These are phyloP conservation scores for Crotalus horridus DNA, from an alignment of 2,113 vertebrate species.

Conservation along the genomic window DNA sequence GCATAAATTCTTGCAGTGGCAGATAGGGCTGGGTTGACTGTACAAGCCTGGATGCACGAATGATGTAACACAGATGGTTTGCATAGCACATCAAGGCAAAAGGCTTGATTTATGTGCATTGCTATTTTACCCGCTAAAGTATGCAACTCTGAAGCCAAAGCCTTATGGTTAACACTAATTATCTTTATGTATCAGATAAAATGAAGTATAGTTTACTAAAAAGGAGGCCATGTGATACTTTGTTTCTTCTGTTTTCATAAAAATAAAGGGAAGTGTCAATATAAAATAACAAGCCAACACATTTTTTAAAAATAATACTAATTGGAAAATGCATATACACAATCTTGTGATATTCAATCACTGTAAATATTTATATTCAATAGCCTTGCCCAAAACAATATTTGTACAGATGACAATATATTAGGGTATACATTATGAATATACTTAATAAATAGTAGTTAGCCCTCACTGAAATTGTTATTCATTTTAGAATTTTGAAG, in stretches of 20 bases:
- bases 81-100: neutral
- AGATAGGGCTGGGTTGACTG: neutral
- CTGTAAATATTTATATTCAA: neutral
- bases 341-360: neutral
- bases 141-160: neutral
- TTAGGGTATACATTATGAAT: neutral
- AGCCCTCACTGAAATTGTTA: neutral
- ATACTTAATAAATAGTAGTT: neutral
- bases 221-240: neutral
- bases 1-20: neutral
- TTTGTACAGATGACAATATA: neutral
- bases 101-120: neutral
- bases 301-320: neutral
- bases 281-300: neutral
- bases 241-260: neutral
- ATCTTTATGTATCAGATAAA: neutral
- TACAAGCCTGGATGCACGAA: neutral
- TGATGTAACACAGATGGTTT: neutral
- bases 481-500: neutral
- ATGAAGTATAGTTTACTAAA: neutral
- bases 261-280: neutral
- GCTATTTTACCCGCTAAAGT: neutral
- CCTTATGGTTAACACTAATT: neutral
- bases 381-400: neutral
- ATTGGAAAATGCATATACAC: neutral